Base-by-base conservation (phyloP, 23 tunicate genomes). In the Halocynthia aurantium region DNA sequence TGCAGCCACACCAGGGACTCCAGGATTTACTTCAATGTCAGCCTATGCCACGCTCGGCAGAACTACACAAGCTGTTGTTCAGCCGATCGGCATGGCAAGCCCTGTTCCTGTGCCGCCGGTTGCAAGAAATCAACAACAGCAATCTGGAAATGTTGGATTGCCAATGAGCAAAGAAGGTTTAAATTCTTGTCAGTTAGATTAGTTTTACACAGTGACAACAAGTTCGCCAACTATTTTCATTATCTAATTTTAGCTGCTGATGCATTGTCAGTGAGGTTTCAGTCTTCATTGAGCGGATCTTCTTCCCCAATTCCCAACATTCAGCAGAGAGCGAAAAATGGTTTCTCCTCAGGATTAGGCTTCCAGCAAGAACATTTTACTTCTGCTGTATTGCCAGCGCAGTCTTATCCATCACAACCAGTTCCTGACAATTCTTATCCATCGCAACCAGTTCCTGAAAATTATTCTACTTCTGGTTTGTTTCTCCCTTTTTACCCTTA, bases 151-250 rank as follows among this genome's bases (percentile, higher is more conserved):
- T 65, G 19, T 49, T 6, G 19, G 70, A 65, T 65, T 65, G 19
- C 19, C 70, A 10, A 65, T 65, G 15, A 10, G 49, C 22, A 65
- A 65, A 65, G 70, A 65, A 65, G 70, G 70, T 65, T 10, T 31
- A 31, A 31, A 31, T 31, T 31, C 44, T 31, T 31, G 44, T 31
- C 44, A 31, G 44, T 31, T 31, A 31, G 44, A 31, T 31, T 31
- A 31, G 44, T 31, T 31, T 31, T 4, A 31, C 44, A 31, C 44
- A 31, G 44, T 31, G 44, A 31, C 44, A 31, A 31, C 44, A 31
- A 0, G 44, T 31, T 31, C 4, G 44, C 44, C 44, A 31, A 31
- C 44, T 31, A 31, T 31, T 31, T 31, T 31, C 44, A 31, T 31
- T 31, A 31, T 31, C 44, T 31, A 31, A 58, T 13, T n/a, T 15